These are phyloP conservation scores for Cheirogaleus medius DNA, from an alignment of 2,113 vertebrate species.

Conservation along the genomic window DNA sequence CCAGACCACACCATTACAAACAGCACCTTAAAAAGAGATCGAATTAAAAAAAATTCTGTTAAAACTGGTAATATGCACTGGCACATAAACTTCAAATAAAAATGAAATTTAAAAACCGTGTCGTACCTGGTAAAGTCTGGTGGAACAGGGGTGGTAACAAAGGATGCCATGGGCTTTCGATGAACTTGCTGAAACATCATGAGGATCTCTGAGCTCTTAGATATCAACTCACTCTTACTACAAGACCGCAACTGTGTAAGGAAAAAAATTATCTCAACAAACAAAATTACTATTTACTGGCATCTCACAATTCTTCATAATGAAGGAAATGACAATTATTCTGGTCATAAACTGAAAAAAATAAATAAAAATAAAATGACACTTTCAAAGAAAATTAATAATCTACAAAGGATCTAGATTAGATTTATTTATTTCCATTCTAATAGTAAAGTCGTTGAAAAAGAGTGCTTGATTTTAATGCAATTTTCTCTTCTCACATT, in stretches of 20 bases:
- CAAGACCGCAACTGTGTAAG: constrained; percentile 92
- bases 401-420: background rate
- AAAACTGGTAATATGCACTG: background rate
- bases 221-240: constrained; percentile 98
- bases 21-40: background rate
- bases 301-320: constrained; percentile 21
- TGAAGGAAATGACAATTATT: constrained; percentile 12
- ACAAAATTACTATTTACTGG: background rate
- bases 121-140: constrained; percentile 97
- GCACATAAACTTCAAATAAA: background rate
- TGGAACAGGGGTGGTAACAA: constrained; percentile 98
- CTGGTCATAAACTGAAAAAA: background rate
- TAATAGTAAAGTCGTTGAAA: background rate
- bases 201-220: constrained; percentile 97
- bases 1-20: background rate
- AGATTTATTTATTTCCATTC: constrained; percentile 3
- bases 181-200: constrained; percentile 99
- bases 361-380: background rate
- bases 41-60: background rate
- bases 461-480: constrained; percentile 6
- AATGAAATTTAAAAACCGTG: background rate
- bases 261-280: constrained; percentile 40
- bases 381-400: constrained; percentile 25
- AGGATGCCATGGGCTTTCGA: constrained; percentile 98
- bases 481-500: background rate